Base-by-base conservation (phyloP, 1,140 invertebrate species). In the Pseudomyrmex dendroicus region DNA sequence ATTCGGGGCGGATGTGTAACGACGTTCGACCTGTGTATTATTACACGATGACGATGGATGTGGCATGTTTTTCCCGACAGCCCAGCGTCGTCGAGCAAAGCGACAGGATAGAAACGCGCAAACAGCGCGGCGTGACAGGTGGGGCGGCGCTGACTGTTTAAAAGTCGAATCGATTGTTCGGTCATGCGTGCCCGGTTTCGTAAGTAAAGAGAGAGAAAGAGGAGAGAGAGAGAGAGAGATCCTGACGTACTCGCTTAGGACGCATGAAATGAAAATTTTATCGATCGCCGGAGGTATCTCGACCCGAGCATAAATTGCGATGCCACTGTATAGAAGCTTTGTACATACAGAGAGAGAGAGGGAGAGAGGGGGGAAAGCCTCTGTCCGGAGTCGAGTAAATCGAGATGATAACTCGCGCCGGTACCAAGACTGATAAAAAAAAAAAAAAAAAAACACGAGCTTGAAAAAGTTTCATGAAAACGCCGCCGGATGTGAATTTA, bases 131-230 rank as follows among this genome's bases (percentile, higher is more conserved):
- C 20, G 54, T 85, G 78, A 88, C 84, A 78, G 76, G 76, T 78
- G 15, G 76, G 73, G 56, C 66, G 54, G 54, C 67, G 4, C 9
- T 54, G 57, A 20, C 48, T 72, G 66, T 80, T 73, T 82, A 82
- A 74, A 82, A 82, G 70, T 82, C 78, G 70, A 73, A 74, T 82
- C 70, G 78, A 82, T 82, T 82, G 78, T 74, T 74, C 78, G 50
- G 13, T 82, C 78, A 74, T 82, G 68, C 78, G 78, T 82, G 56
- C 70, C 35, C 9, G 15, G 7, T 7, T 35, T 35, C 35, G 35
- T 35, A 35, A 35, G 35, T 35, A 35, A 35, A 35, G 35, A 35
- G 20, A 7, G 67, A 46, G 17, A 22, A 3, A 20, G 35, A 44
- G 3, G 72, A 25, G 44, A 48, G 44, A 12, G 17, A 48, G 17